These are phyloP conservation scores for Pseudomyrmex pallidus DNA, from an alignment of 1,140 invertebrate species.

Conservation along the genomic window DNA sequence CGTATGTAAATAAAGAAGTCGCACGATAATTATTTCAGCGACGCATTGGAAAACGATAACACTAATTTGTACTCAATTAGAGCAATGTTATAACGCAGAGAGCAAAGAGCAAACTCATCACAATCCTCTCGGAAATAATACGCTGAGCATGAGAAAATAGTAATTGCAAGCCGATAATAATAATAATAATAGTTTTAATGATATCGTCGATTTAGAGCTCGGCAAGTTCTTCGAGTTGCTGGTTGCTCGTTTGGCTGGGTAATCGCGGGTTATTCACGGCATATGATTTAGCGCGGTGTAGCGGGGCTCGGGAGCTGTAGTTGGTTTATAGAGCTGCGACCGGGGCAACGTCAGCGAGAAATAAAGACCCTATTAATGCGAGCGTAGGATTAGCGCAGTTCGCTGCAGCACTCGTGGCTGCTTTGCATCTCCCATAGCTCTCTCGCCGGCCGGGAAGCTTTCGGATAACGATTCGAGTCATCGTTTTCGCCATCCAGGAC, in stretches of 20 bases:
- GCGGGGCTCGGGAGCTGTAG: constrained; percentile 13
- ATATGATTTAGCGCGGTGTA: constrained; percentile 42
- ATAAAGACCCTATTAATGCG: constrained; percentile 60
- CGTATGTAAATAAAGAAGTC: too few species aligned
- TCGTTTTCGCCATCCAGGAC: constrained; percentile 17
- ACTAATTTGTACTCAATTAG: not conserved
- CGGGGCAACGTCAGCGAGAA: constrained; percentile 50
- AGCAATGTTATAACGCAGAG: not conserved
- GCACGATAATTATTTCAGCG: not conserved
- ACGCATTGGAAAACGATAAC: not conserved
- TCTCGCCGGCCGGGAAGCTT: not conserved
- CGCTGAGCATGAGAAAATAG: too few species aligned
- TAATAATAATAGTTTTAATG: constrained; percentile 1
- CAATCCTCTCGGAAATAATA: not conserved
- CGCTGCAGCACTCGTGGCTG: constrained; percentile 15
- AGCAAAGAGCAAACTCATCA: too few species aligned
- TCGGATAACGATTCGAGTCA: constrained; percentile 50
- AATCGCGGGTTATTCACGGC: constrained; percentile 48
- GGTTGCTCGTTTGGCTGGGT: constrained; percentile 12
- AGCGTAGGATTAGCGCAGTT: constrained; percentile 49
- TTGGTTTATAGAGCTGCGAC: constrained; percentile 45
- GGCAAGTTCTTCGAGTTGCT: constrained; percentile 42
- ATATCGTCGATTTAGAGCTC: constrained; percentile 19
- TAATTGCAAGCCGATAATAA: not conserved
- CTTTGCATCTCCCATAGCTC: constrained; percentile 11